Evolutionary conservation across 1,140 invertebrate genomes (phyloP).

Genomic region (Akabosia matsudoensis): DNA sequence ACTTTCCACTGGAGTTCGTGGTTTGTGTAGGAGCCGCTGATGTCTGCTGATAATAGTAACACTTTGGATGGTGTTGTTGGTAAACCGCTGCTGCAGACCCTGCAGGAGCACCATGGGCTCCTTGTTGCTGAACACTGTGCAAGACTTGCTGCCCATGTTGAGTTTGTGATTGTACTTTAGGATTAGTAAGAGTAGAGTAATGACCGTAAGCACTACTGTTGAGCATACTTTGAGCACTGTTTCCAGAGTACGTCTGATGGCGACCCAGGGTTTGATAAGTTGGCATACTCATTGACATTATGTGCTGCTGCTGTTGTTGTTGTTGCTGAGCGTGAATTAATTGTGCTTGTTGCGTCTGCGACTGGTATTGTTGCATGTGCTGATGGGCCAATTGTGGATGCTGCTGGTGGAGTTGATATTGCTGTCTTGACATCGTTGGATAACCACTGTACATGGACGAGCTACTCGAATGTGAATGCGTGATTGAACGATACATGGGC

Average conservation of each 20-base stretch:
- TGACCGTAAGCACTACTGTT: constrained; percentile 40
- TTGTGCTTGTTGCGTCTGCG: constrained; percentile 29
- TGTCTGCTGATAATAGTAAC: constrained; percentile 45
- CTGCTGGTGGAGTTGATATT: constrained; percentile 40
- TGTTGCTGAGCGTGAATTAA: constrained; percentile 18
- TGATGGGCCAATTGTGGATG: constrained; percentile 35
- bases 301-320: constrained; percentile 22
- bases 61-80: constrained; percentile 46
- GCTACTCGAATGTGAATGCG: constrained; percentile 41
- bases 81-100: not conserved
- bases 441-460: constrained; percentile 47
- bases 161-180: constrained; percentile 29
- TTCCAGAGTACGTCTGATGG: constrained; percentile 30
- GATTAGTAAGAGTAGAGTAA: constrained; percentile 34
- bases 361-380: constrained; percentile 30
- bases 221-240: constrained; percentile 33
- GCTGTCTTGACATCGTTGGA: constrained; percentile 45
- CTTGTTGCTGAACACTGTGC: constrained; percentile 25
- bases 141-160: constrained; percentile 6
- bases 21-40: not conserved
- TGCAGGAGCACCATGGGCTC: not conserved
- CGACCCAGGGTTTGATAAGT: constrained; percentile 38
- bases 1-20: constrained; percentile 33
- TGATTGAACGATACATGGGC: constrained; percentile 44
- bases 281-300: constrained; percentile 36